phyloP scores from a whole-genome alignment of 2,888 invertebrate genomes.

The Cylindroiulus punctatus region DNA sequence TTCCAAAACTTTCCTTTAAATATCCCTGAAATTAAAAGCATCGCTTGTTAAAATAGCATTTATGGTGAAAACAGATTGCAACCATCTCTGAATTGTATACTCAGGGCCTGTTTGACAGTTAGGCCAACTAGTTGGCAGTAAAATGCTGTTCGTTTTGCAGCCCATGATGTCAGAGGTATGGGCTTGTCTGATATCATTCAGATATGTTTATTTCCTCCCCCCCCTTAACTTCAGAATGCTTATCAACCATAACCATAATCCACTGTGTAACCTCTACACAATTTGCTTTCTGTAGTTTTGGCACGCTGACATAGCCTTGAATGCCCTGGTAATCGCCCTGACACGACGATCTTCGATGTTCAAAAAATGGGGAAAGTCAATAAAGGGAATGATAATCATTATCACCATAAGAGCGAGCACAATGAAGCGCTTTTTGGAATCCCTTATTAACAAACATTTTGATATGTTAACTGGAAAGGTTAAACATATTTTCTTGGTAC shows the following conservation, averaged over 20 bases:
- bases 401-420: neutral
- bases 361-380: neutral
- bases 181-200: neutral
- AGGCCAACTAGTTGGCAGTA: neutral
- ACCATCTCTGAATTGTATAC: neutral
- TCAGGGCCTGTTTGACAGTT: neutral
- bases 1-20: constrained; percentile 93
- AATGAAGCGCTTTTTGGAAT: neutral
- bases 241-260: neutral
- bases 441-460: neutral
- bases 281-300: neutral
- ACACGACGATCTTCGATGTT: neutral
- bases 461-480: no score
- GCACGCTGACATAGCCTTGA: constrained; percentile 39
- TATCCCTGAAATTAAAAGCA: constrained; percentile 74
- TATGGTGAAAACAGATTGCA: neutral
- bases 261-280: neutral
- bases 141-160: neutral
- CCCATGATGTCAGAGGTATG: neutral
- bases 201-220: neutral
- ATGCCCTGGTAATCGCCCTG: constrained; percentile 6
- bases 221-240: no score
- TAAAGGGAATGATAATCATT: neutral
- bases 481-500: neutral
- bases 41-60: neutral